Evolutionary conservation across 1,140 invertebrate genomes (phyloP), one percentile per base, ranked within the genome.

Genomic region (Pristionchus pacificus): DNA sequence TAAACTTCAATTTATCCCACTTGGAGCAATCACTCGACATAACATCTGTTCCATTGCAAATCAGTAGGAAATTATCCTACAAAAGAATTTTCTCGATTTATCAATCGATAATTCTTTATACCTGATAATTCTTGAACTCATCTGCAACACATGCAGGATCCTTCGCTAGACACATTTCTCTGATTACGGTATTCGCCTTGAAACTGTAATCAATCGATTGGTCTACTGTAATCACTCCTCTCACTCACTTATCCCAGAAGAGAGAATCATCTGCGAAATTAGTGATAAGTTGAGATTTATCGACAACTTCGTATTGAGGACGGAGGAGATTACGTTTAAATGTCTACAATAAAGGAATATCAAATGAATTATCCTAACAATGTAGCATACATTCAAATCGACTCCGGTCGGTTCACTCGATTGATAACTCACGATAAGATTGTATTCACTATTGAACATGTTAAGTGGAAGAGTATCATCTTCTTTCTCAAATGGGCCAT

Each of bases 21-120:
- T 60, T 31, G n/a, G 63, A 60, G 49, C 70, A 72, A 33, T 72
- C 33, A 24, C 57, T 60, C 1, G 49, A 28, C 15, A 62, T 49
- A 25, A 30, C 58, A 13, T 27, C 60, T 2, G 29, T 15, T 64
- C 14, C 29, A 57, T 68, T 49, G 30, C 71, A 73, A n/a, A 68
- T 68, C 25, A 31, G 33, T 27, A 55, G 15, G 6, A 73, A 65
- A 15, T 73, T 31, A 1, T 60, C 61, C 29, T 68, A n/a, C n/a
- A 19, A 49, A 49, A 19, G 38, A 19, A 49, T 10, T 6, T 10
- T 49, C 38, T 10, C 19, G 38, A 49, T n/a, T 49, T 6, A 49
- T 49, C 6, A 49, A 49, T 49, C 6, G 19, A 49, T 6, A 19
- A 49, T 49, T 49, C n/a, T 10, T 19, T 49, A 19, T 49, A 49